Base-by-base conservation (phyloP, 2,797 vertebrate genomes). In the Acanthiza pusilla region DNA sequence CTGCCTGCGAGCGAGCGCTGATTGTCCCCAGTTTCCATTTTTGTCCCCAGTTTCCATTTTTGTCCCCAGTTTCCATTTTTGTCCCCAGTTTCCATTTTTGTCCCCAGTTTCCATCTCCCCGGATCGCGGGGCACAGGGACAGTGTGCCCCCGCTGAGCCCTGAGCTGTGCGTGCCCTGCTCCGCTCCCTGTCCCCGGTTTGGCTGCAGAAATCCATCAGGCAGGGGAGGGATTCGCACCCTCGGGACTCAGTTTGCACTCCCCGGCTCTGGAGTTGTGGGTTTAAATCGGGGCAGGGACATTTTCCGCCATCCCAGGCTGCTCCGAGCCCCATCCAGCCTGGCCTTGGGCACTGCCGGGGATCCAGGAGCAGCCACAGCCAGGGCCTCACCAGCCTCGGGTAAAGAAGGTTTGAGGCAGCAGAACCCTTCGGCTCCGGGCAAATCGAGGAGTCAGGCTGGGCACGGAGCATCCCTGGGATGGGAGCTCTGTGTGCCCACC, bases 61-160 rank as follows among this genome's bases (percentile, higher is more conserved):
- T 38, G 38, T 38, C 38, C 38, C 38, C 9, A 38, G 38, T 38
- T 38, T 38, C 9, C 38, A 11, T 38, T 38, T 38, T 38, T 38
- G 38, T 38, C 38, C 38, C 38, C 9, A 38, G 38, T 38, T 38
- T 11, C 38, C 38, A 38, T 38, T 38, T 38, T 9, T 38, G 38
- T 38, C 38, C 38, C 38, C 10, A 11, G 38, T 38, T 38, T 13
- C 38, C 38, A 38, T 38, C 12, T 4, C 22, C 53, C 34, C 1
- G 80, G 42, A 16, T 27, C 4, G 0, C 23, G 11, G 11, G 7
- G 47, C 50, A 13, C 10, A 5, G 0, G 10, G 65, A 21, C 7
- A 0, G 30, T 0, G 3, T 6, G 38, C 4, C 8, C 40, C 40
- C 22, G n/a, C 1, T 1, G 4, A 14, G 55, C 5, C 4, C 2